Conservation (phyloP, 1,140 invertebrate genomes). For the Octopus sinensis region DNA sequence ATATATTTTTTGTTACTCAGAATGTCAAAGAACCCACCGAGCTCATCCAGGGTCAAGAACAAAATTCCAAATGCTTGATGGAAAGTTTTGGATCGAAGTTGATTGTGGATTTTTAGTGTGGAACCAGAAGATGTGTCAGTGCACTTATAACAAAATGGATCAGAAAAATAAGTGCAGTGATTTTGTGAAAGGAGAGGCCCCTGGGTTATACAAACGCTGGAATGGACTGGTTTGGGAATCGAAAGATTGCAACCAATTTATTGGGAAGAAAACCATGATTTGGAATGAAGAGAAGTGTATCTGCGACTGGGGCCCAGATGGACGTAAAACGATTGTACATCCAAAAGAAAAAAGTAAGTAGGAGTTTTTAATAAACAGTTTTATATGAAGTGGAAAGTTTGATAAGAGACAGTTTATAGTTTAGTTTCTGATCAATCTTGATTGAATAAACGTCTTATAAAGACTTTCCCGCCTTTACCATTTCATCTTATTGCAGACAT, state of each 20-base stretch:
- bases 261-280: neutral
- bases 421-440: too few species aligned
- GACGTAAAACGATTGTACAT: neutral
- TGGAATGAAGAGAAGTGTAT: constrained; percentile 9
- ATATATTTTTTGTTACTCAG: neutral
- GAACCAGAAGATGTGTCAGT: neutral
- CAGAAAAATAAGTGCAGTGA: neutral
- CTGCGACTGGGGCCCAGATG: neutral
- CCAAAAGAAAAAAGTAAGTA: neutral
- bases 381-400: too few species aligned
- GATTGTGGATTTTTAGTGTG: constrained; percentile 8
- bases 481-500: too few species aligned
- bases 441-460: too few species aligned
- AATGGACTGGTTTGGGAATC: neutral
- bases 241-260: constrained; percentile 1
- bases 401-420: too few species aligned
- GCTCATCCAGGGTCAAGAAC: neutral
- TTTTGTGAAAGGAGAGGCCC: neutral
- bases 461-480: too few species aligned
- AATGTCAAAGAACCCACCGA: neutral
- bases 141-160: neutral
- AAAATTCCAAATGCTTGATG: constrained; percentile 13
- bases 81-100: constrained; percentile 10
- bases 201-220: neutral
- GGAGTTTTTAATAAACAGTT: too few species aligned